Conservation (phyloP, 2,888 invertebrate genomes). For the Acleris laterana region DNA sequence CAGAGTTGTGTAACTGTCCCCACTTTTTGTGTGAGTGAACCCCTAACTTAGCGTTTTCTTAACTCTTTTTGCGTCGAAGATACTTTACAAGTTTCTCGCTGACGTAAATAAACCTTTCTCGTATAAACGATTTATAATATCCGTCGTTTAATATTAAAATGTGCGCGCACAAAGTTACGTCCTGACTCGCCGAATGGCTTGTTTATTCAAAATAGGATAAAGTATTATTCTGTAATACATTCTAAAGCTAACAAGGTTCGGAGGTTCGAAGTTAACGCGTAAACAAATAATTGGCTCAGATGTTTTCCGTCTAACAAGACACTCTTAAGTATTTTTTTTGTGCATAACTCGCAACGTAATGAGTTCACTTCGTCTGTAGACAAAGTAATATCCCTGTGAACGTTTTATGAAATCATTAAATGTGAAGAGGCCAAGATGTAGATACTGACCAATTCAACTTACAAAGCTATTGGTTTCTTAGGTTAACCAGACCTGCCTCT, state of each 20-base stretch:
- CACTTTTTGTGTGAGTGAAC: constrained; percentile 44
- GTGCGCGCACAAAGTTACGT: background rate
- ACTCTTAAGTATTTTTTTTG: too few species aligned
- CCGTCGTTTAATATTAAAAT: constrained; percentile 24
- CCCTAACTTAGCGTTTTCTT: constrained; percentile 77
- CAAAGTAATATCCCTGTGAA: too few species aligned
- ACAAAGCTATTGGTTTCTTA: too few species aligned
- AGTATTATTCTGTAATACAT: background rate
- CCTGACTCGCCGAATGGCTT: background rate
- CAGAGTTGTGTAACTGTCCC: constrained; percentile 56
- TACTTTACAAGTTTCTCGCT: constrained; percentile 74
- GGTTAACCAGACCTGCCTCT: too few species aligned
- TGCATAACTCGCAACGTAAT: too few species aligned
- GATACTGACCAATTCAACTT: too few species aligned
- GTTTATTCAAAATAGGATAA: constrained; percentile 1
- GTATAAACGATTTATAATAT: constrained; percentile 31
- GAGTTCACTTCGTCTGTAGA: too few species aligned
- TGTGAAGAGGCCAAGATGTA: too few species aligned
- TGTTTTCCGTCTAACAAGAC: background rate
- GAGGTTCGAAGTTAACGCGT: background rate
- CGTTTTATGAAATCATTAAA: too few species aligned
- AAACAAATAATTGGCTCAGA: background rate
- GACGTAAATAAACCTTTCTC: constrained; percentile 55
- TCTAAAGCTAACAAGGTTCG: background rate
- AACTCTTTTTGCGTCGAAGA: constrained; percentile 70